Evolutionary conservation across 35 echinoderm and acorn worm genomes (phyloP), one percentile per base, ranked within the genome.

Genomic region (Amphiura filiformis): DNA sequence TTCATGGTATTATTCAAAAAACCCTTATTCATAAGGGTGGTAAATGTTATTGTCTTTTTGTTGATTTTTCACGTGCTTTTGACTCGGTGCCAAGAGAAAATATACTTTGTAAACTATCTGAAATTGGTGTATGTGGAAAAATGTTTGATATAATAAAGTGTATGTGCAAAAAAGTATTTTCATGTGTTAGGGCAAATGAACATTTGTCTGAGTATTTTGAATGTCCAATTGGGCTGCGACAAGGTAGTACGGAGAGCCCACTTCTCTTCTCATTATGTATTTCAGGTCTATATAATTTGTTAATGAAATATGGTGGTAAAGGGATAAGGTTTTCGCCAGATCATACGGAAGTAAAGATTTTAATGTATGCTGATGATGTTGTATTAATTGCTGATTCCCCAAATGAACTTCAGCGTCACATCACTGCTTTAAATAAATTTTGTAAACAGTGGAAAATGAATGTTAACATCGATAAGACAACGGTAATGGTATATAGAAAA

Each of bases 311-410:
- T 15, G 28, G 28, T 30, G 28, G 15, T 70, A 5, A 23, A 2
- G 61, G 61, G 7, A n/a, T 70, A 13, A 5, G 26, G 26, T 18
- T 70, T 4, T 17, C 4, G 4, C 41, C 41, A 15, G 61, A 70
- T 70, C 1, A 11, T 30, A n/a, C 2, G 4, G 61, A 70, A n/a
- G 28, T 70, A 15, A 26, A 3, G 4, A 13, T 3, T 15, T 15
- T 70, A 11, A 70, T 70, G 61, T 70, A 70, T 70, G 61, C 61
- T 70, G 61, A 70, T 30, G 61, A 70, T 70, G 28, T 70, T 70
- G 61, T 70, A 15, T 30, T 70, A 30, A 26, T 70, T 70, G 61
- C 61, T n/a, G 61, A 70, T 11, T 18, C 61, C 2, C 61, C 61
- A 11, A 2, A 15, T 30, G 17, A 30, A 18, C 26, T 70, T 15